Evolutionary conservation across 2,797 vertebrate genomes (phyloP).

Genomic region (Argya squamiceps): DNA sequence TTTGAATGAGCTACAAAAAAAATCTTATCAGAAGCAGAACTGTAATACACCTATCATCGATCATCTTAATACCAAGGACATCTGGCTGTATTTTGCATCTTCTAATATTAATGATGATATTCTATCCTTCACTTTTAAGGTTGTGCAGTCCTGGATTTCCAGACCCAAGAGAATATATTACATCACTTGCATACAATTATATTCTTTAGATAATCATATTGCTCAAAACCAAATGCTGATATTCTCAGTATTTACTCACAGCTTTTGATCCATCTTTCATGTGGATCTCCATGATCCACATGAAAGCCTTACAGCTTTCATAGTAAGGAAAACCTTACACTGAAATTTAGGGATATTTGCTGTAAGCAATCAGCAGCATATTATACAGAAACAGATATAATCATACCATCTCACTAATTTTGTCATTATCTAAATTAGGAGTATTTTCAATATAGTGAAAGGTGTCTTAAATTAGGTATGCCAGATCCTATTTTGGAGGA

Average conservation of each 20-base stretch:
- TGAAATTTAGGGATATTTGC: neutral
- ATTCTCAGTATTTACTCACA: conserved; percentile 2
- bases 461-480: neutral
- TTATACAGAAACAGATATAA: neutral
- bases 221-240: neutral
- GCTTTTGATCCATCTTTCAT: neutral
- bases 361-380: conserved; percentile 24
- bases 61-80: neutral
- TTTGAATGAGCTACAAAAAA: conserved; percentile 25
- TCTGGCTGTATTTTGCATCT: neutral
- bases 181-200: neutral
- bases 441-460: neutral
- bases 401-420: neutral
- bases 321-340: neutral
- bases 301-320: no score
- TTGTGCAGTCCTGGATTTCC: neutral
- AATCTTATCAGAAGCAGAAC: neutral
- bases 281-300: neutral
- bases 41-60: neutral
- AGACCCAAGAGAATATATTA: conserved; percentile 5
- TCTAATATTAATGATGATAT: neutral
- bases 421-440: neutral
- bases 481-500: neutral
- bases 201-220: neutral
- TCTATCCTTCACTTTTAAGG: neutral